Conservation (phyloP, 2,113 vertebrate species). For the Atractosteus spatula region DNA sequence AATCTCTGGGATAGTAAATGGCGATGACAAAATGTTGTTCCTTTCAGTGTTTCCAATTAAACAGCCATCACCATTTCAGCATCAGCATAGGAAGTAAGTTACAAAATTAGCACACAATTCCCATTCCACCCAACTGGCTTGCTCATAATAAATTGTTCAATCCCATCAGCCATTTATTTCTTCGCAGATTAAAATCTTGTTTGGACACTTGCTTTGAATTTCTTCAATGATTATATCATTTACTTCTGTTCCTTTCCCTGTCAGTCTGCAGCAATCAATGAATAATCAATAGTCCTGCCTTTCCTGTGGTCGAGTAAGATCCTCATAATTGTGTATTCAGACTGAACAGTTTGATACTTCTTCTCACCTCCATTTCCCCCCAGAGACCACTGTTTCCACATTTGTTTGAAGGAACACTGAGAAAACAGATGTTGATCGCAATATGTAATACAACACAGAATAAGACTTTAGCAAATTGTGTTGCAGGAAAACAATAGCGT, state of each 20-base stretch:
- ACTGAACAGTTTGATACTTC: too few relatives aligned
- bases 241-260: slow-evolving; percentile 21
- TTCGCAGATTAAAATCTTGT: slow-evolving; percentile 31
- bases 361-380: too few relatives aligned
- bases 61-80: slow-evolving; percentile 26
- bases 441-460: neutral
- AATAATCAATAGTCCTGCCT: slow-evolving; percentile 33
- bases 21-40: slow-evolving; percentile 31
- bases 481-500: too few relatives aligned
- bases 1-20: slow-evolving; percentile 52
- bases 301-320: neutral
- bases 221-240: slow-evolving; percentile 20
- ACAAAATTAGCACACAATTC: slow-evolving; percentile 1
- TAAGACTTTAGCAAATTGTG: too few relatives aligned
- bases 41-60: slow-evolving; percentile 17
- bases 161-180: neutral
- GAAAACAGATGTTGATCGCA: neutral
- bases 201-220: slow-evolving; percentile 37
- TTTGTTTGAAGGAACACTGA: neutral
- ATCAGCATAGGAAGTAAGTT: neutral
- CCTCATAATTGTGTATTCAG: too few relatives aligned
- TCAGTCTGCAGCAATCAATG: slow-evolving; percentile 22
- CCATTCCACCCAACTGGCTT: neutral
- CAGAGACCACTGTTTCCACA: too few relatives aligned
- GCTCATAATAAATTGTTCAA: slow-evolving; percentile 19